Base-by-base conservation (phyloP, 1,140 invertebrate genomes). In the Drosophila rhopaloa region DNA sequence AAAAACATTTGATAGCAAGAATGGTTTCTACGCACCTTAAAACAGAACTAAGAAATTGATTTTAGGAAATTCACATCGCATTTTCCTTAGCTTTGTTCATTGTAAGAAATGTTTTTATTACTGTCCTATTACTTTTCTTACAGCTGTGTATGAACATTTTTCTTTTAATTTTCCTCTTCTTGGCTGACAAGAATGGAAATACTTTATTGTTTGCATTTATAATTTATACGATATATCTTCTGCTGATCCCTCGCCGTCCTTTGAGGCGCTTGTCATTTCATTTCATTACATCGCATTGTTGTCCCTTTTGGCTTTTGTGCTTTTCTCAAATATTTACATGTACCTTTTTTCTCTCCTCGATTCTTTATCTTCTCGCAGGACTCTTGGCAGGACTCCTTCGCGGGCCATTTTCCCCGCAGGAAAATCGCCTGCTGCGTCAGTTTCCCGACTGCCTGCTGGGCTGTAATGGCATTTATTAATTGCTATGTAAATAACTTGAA, bases 301-400 rank as follows among this genome's bases (percentile, higher is more conserved):
- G 71, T 86, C 66, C 83, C 76, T 79, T 76, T 81, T 80, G 71
- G 78, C 78, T 76, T 81, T 85, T 81, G 67, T 78, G 68, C 65
- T 79, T 86, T 76, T 79, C 57, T 81, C 83, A 78, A 86, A 86
- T 82, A 85, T 86, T 85, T 86, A 75, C 82, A 82, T 88, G 83
- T 72, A 75, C 70, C 74, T 70, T 76, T 66, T 85, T 67, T 70
- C 8, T 56, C 19, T 14, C 5, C 56, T 38, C 51, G 32, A n/a
- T 50, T 56, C 35, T 19, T 35, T 58, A 10, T 66, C 37, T 50
- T 53, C 60, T 44, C 50, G 14, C 32, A 53, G 50, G 50, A 53
- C 50, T 32, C 29, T 1, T 48, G 46, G 6, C 19, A 53, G 5
- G 10, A 10, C 35, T 48, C 29, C 43, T 24, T 16, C 56, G 19